These are phyloP conservation scores for Buceros bicornis DNA, from an alignment of 2,797 vertebrate species.

Conservation along the genomic window DNA sequence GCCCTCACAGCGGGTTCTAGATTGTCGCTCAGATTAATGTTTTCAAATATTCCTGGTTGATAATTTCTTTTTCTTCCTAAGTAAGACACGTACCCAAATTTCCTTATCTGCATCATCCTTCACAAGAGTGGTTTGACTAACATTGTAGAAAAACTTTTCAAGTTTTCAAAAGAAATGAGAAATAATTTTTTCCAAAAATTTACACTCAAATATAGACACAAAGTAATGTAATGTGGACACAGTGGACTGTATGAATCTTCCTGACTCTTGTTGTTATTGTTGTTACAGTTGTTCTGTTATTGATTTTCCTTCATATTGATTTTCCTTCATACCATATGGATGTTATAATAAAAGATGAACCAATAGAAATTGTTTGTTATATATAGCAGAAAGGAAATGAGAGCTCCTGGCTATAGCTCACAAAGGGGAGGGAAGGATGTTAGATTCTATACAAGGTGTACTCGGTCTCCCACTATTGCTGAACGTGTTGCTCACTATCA, in stretches of 20 bases:
- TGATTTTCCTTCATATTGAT: background rate
- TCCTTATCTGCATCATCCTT: background rate
- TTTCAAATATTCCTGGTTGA: background rate
- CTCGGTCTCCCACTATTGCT: background rate
- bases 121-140: background rate
- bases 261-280: too few species aligned
- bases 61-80: background rate
- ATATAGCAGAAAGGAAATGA: background rate
- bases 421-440: background rate
- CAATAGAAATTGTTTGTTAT: background rate
- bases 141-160: background rate
- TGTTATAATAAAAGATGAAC: background rate
- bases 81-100: background rate
- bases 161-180: background rate
- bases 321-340: background rate
- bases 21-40: background rate
- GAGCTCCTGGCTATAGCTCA: background rate
- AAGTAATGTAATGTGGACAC: background rate
- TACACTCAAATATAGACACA: background rate
- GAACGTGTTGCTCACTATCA: constrained; percentile 52
- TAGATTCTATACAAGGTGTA: background rate
- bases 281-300: background rate
- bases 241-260: background rate
- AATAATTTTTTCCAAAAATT: background rate
- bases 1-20: background rate